A percentile compares a stretch with the other conserved stretches of the same genome.
These are phyloP conservation scores for Pteria penguin DNA, from an alignment of 2,888 invertebrate genomes.

Conservation along the genomic window DNA sequence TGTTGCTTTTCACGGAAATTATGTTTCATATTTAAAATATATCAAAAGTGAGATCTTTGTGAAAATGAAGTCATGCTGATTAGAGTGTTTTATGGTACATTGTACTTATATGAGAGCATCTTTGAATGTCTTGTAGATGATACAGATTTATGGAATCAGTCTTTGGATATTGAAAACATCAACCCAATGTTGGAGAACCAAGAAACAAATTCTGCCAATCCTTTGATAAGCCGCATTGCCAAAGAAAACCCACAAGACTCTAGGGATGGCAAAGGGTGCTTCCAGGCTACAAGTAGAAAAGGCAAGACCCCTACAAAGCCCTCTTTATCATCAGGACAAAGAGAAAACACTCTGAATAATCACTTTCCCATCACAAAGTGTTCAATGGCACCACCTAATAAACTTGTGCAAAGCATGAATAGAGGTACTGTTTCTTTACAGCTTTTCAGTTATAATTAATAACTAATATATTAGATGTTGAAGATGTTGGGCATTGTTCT, in stretches of 20 bases:
- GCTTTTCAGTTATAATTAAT: too few species aligned
- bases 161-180: constrained; percentile 60
- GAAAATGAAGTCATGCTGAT: too few species aligned
- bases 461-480: too few species aligned
- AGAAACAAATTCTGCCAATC: background rate
- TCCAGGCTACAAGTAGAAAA: constrained; percentile 4
- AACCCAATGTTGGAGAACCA: constrained; percentile 14
- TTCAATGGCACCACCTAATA: background rate
- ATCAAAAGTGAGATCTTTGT: too few species aligned
- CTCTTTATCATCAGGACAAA: constrained; percentile 3
- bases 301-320: constrained; percentile 21
- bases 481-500: too few species aligned
- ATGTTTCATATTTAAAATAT: too few species aligned
- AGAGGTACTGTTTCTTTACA: too few species aligned
- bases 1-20: too few species aligned
- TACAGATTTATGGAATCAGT: constrained; percentile 73
- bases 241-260: background rate
- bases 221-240: background rate
- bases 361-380: constrained; percentile 42
- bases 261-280: constrained; percentile 5
- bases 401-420: background rate
- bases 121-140: constrained; percentile 71
- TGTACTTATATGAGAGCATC: too few species aligned
- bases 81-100: too few species aligned
- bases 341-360: constrained; percentile 36